Evolutionary conservation across 2,113 vertebrate genomes (phyloP).

Genomic region (Neolamprologus kungweensis): DNA sequence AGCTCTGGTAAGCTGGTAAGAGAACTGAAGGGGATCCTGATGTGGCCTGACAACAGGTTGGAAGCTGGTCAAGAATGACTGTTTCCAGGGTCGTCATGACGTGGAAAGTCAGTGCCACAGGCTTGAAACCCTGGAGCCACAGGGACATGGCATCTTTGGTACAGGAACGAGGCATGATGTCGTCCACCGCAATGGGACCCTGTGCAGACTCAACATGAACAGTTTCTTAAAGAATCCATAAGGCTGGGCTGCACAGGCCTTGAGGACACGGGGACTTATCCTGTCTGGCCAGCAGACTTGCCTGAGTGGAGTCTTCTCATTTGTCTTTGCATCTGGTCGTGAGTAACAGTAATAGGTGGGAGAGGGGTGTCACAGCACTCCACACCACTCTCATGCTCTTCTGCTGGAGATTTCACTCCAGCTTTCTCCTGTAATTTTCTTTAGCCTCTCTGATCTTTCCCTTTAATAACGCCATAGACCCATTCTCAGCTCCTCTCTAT

Average conservation of each 20-base stretch:
- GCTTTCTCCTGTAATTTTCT: not conserved
- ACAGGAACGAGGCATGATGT: not conserved
- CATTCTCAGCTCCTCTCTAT: not conserved
- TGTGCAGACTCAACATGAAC: not conserved
- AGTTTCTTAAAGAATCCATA: not conserved
- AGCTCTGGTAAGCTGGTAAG: not conserved
- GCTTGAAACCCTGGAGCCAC: fast-evolving
- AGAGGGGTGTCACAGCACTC: not conserved
- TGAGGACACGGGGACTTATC: not conserved
- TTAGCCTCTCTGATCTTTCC: not conserved
- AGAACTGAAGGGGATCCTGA: fast-evolving
- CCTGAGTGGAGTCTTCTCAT: not conserved
- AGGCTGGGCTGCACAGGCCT: not conserved
- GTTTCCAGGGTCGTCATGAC: not conserved
- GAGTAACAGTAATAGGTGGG: fast-evolving
- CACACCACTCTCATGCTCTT: fast-evolving
- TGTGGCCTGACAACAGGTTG: not conserved
- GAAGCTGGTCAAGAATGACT: not conserved
- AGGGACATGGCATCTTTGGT: not conserved
- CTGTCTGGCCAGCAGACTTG: not conserved
- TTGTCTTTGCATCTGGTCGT: not conserved
- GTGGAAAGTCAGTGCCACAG: not conserved
- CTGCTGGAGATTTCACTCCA: not conserved
- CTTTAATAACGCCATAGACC: not conserved
- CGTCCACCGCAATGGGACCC: fast-evolving